Evolutionary conservation across 2,113 vertebrate genomes (phyloP).

Genomic region (Bothrops jararaca): DNA sequence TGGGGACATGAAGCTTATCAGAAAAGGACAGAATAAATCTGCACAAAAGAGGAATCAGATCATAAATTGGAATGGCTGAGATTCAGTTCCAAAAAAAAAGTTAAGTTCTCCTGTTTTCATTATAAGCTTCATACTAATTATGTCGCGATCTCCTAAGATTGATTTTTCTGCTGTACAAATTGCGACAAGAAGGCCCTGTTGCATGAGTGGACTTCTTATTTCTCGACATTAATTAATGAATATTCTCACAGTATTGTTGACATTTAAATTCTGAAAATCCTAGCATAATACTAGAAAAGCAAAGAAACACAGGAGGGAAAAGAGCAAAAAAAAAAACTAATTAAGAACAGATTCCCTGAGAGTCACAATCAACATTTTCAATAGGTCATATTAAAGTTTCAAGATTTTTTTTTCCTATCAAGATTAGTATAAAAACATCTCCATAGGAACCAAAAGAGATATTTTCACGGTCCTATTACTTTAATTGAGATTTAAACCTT

Average conservation of each 20-base stretch:
- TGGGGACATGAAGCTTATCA: not conserved
- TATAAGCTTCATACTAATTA: not conserved
- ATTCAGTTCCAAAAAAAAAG: not conserved
- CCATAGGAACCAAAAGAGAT: slow-evolving; percentile 8
- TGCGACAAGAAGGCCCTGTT: not conserved
- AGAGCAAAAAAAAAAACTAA: not conserved
- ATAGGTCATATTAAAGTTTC: slow-evolving; percentile 9
- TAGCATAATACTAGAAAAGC: slow-evolving; percentile 17
- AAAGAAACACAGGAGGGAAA: not conserved
- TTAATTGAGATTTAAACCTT: slow-evolving; percentile 31
- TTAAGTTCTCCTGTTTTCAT: not conserved
- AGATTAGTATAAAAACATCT: slow-evolving; percentile 24
- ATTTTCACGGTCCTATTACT: not conserved
- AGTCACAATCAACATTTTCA: slow-evolving; percentile 24
- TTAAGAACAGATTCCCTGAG: slow-evolving; percentile 17
- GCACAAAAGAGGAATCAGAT: not conserved
- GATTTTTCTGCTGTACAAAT: not conserved
- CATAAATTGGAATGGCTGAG: not conserved
- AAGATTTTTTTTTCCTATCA: slow-evolving; percentile 6
- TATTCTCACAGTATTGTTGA: slow-evolving; percentile 4
- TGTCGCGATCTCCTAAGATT: not conserved
- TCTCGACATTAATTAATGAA: slow-evolving; percentile 24
- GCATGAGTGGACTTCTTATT: not conserved
- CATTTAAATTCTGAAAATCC: slow-evolving; percentile 29
- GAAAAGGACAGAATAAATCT: not conserved